phyloP scores from a whole-genome alignment of 2,888 invertebrate genomes.

The Euspilapteryx auroguttella region DNA sequence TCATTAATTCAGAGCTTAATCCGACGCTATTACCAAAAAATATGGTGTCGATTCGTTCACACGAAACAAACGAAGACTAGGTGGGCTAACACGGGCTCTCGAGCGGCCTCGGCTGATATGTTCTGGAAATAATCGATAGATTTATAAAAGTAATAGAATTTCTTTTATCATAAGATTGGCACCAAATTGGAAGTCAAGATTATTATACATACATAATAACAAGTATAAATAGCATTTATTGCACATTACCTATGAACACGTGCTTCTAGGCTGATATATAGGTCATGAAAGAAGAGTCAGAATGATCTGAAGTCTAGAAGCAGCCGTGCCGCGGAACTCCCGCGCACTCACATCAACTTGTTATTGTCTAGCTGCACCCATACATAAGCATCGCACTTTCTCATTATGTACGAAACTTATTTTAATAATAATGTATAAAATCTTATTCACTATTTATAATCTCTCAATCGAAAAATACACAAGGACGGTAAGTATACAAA shows the following conservation, averaged over 20 bases:
- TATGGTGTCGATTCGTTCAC: constrained; percentile 26
- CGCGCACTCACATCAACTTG: constrained; percentile 3
- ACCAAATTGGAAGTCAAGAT: constrained; percentile 14
- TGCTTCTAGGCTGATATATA: no score
- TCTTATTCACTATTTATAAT: constrained; percentile 37
- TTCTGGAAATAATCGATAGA: no score
- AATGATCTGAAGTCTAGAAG: no score
- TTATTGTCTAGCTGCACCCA: constrained; percentile 32
- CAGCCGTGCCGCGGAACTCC: no score
- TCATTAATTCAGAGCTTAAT: constrained; percentile 23
- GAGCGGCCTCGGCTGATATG: no score
- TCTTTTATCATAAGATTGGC: no score
- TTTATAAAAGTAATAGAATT: no score
- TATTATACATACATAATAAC: background rate
- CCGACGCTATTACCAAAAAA: constrained; percentile 19
- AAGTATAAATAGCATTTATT: background rate
- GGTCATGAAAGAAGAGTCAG: no score
- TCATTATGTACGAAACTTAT: constrained; percentile 11
- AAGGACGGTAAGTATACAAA: constrained; percentile 58
- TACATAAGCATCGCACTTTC: constrained; percentile 20
- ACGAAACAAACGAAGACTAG: constrained; percentile 48
- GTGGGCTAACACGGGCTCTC: constrained; percentile 52
- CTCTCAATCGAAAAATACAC: constrained; percentile 45
- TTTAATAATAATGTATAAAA: constrained; percentile 38
- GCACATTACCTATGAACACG: background rate